A percentile compares a stretch with the other conserved stretches of the same genome.
Evolutionary conservation across 2,797 vertebrate species (phyloP).

Genomic region (Xenentodon cancila): DNA sequence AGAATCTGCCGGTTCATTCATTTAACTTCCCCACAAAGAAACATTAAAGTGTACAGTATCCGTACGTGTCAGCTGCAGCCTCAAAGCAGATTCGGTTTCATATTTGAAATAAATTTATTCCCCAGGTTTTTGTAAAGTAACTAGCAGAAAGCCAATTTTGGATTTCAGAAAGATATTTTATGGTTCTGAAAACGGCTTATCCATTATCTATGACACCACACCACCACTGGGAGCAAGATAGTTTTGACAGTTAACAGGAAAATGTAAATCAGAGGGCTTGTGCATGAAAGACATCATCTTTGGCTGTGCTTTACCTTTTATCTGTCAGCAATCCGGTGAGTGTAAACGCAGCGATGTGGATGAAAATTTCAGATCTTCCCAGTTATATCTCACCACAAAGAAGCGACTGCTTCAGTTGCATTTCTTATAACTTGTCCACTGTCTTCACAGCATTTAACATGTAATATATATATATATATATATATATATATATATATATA

Average conservation of each 20-base stretch:
- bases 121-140: slow-evolving; percentile 36
- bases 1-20: slow-evolving; percentile 28
- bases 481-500: not conserved
- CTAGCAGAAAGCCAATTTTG: slow-evolving; percentile 30
- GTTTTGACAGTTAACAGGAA: slow-evolving; percentile 34
- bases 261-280: slow-evolving; percentile 41
- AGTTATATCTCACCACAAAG: slow-evolving; percentile 15
- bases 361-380: slow-evolving; percentile 15
- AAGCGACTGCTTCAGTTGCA: slow-evolving; percentile 7
- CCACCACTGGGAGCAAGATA: slow-evolving; percentile 20
- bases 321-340: slow-evolving; percentile 36
- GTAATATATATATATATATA: not conserved
- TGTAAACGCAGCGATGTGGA: slow-evolving; percentile 22
- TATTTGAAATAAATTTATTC: slow-evolving; percentile 27
- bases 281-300: slow-evolving; percentile 27
- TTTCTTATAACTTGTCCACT: slow-evolving; percentile 15
- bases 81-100: slow-evolving; percentile 9
- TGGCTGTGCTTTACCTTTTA: slow-evolving; percentile 33
- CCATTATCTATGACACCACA: slow-evolving; percentile 47
- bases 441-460: slow-evolving; percentile 3
- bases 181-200: slow-evolving; percentile 40
- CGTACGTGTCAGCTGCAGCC: not conserved
- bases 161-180: slow-evolving; percentile 21
- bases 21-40: slow-evolving; percentile 21
- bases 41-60: slow-evolving; percentile 10